These are phyloP conservation scores for Oscheius sp. DNA, from an alignment of 1,140 invertebrate genomes.

Conservation along the genomic window DNA sequence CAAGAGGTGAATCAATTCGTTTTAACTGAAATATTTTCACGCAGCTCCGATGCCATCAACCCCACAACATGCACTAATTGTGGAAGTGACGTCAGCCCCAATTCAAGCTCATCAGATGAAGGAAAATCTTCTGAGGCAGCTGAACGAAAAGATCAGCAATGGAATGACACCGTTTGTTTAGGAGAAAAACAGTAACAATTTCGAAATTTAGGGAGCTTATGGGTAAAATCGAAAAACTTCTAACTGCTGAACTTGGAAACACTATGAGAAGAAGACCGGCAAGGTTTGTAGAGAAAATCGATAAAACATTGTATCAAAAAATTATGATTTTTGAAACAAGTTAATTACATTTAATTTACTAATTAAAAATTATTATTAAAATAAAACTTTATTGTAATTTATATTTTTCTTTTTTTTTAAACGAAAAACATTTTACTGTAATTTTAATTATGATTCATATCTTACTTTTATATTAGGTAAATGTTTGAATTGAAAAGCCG, in stretches of 20 bases:
- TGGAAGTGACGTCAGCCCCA: constrained; percentile 26
- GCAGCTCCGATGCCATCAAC: constrained; percentile 2
- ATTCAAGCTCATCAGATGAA: constrained; percentile 11
- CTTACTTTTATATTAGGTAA: no score
- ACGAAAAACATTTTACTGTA: no score
- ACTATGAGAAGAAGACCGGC: not conserved
- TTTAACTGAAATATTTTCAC: not conserved
- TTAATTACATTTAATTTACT: not conserved
- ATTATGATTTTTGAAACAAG: not conserved
- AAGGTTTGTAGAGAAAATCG: not conserved
- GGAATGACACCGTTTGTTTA: constrained; percentile 28
- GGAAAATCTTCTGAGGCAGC: constrained; percentile 15
- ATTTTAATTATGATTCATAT: no score
- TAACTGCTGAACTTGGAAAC: constrained; percentile 11
- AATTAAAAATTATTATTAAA: no score
- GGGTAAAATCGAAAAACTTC: constrained; percentile 29
- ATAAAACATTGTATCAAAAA: not conserved
- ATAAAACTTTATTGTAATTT: no score
- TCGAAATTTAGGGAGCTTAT: constrained; percentile 21
- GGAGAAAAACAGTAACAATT: no score
- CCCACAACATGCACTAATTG: constrained; percentile 13
- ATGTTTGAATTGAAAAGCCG: no score
- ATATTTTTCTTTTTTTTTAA: no score
- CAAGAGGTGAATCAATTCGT: not conserved
- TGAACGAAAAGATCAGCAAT: constrained; percentile 13